A percentile compares a stretch with the other conserved stretches of the same genome.
These are phyloP conservation scores for Taxidea taxus DNA, from an alignment of 2,113 vertebrate species.

Conservation along the genomic window DNA sequence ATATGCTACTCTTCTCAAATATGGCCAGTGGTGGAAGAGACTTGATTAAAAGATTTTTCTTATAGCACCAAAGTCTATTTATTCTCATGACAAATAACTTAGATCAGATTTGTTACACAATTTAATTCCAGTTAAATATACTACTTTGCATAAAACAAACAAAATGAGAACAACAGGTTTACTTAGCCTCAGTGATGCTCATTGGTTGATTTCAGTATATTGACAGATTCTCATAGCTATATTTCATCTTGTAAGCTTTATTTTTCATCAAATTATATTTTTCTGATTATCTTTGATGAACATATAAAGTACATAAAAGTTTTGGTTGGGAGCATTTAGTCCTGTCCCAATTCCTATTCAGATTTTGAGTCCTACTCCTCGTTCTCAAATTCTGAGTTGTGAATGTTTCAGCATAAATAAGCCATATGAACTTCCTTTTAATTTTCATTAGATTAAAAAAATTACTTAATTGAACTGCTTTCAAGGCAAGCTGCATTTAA, in stretches of 20 bases:
- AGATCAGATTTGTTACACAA: slow-evolving; percentile 6
- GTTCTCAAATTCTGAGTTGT: background rate
- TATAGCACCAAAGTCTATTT: background rate
- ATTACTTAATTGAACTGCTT: background rate
- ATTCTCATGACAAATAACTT: background rate
- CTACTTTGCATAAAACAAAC: background rate
- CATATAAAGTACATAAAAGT: background rate
- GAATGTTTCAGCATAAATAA: background rate
- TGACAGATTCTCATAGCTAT: background rate
- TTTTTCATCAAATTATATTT: slow-evolving; percentile 6
- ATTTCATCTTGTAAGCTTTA: background rate
- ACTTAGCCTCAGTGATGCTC: background rate
- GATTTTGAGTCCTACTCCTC: background rate
- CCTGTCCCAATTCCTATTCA: slow-evolving; percentile 8
- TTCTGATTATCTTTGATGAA: background rate
- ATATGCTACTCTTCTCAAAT: background rate
- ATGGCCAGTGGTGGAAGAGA: background rate
- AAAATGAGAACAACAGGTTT: background rate
- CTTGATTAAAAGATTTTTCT: background rate
- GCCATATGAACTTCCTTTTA: background rate
- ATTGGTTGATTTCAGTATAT: background rate
- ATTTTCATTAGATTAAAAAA: slow-evolving; percentile 14
- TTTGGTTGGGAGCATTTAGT: slow-evolving; percentile 17
- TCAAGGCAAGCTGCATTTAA: background rate
- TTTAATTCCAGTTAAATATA: slow-evolving; percentile 14